A percentile compares a stretch with the other conserved stretches of the same genome.
These are phyloP conservation scores for Notodonta dromedarius DNA, from an alignment of 2,888 invertebrate species.

Conservation along the genomic window DNA sequence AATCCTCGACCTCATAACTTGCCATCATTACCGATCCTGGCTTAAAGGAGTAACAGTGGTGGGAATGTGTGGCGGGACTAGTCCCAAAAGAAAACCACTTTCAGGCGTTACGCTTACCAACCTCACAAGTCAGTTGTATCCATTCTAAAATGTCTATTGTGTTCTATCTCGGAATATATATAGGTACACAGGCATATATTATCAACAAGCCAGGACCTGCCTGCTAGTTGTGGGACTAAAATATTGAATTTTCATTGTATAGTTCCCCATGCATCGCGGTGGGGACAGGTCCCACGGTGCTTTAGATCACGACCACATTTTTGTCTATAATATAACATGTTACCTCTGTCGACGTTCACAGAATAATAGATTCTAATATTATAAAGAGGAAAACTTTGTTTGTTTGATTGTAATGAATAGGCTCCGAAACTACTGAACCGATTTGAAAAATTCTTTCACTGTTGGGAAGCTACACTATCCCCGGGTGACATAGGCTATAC, in stretches of 20 bases:
- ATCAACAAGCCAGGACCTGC: not conserved
- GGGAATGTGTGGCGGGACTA: too few species aligned
- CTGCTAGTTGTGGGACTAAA: conserved; percentile 39
- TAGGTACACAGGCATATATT: not conserved
- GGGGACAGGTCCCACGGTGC: conserved; percentile 56
- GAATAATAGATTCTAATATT: conserved; percentile 9
- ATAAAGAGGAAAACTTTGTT: too few species aligned
- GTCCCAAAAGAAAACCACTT: too few species aligned
- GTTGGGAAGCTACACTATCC: too few species aligned
- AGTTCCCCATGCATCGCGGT: conserved; percentile 53
- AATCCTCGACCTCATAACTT: too few species aligned
- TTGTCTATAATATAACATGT: conserved; percentile 39
- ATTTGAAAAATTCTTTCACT: too few species aligned
- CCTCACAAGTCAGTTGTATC: not conserved
- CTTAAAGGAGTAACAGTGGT: too few species aligned
- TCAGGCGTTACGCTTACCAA: too few species aligned
- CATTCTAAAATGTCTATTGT: not conserved
- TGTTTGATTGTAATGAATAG: too few species aligned
- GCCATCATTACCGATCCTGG: too few species aligned
- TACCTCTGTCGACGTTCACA: conserved; percentile 7
- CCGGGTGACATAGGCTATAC: too few species aligned
- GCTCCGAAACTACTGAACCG: too few species aligned
- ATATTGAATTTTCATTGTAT: conserved; percentile 61
- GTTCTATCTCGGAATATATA: not conserved
- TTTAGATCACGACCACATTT: conserved; percentile 64